phyloP scores from a whole-genome alignment of 2,113 vertebrate species.

The Nothoprocta perdicaria region DNA sequence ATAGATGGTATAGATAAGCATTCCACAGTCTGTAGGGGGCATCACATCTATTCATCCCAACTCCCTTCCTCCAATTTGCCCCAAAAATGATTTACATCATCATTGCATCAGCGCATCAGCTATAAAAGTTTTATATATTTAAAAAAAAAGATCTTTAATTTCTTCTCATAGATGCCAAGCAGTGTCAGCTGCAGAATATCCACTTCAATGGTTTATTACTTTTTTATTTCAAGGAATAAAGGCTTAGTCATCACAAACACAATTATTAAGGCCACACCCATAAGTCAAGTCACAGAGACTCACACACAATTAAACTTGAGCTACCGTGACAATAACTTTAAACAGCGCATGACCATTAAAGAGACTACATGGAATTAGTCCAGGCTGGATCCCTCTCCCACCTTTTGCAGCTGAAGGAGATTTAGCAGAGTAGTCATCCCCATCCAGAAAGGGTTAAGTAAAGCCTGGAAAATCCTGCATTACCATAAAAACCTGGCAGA shows the following conservation, averaged over 20 bases:
- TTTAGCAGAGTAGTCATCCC: background rate
- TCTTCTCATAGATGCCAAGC: background rate
- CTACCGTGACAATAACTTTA: background rate
- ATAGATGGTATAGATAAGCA: background rate
- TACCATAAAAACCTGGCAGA: fast-evolving
- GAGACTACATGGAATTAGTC: background rate
- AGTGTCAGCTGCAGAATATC: fast-evolving
- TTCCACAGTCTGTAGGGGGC: background rate
- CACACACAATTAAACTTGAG: fast-evolving
- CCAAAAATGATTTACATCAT: background rate
- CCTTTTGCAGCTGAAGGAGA: background rate
- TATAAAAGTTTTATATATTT: background rate
- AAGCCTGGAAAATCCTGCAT: background rate
- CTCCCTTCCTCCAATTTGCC: background rate
- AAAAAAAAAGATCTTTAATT: background rate
- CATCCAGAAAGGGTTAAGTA: fast-evolving
- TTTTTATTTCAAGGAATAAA: background rate
- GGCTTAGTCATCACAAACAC: background rate
- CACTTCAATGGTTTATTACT: fast-evolving
- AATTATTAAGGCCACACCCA: background rate
- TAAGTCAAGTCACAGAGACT: background rate
- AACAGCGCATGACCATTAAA: background rate
- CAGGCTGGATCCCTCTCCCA: background rate
- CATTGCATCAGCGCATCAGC: no score
- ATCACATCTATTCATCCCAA: background rate